Evolutionary conservation across 2,113 vertebrate species (phyloP), one percentile per base, ranked within the genome.

Genomic region (Procavia capensis): DNA sequence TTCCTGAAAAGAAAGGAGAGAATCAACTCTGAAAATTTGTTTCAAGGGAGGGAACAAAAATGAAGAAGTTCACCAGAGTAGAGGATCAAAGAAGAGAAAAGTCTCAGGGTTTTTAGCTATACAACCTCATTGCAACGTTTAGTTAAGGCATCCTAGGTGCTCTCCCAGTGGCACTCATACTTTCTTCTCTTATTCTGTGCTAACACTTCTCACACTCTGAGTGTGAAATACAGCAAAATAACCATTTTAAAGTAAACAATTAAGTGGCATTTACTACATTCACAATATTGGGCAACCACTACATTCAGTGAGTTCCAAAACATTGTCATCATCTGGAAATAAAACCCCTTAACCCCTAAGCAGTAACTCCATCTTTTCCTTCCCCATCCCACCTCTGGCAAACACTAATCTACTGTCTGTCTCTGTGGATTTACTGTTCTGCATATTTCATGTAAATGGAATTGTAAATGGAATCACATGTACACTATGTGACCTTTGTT

Each of bases 201-300:
- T 27, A 66, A 20, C 27, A n/a, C 17, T 68, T 43, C n/a, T 85
- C 39, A 45, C 78, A 87, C 63, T 59, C 39, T 54, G 88, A 47
- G 72, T 45, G 81, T 89, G 29, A 92, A 93, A 43, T 85, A 68
- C 78, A 70, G 27, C 31, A 34, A 84, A 79, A 72, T 82, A 66
- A 36, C 43, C 66, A 22, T 83, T 93, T 80, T 57, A 86, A 93
- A 79, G 74, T 66, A 36, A 84, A 76, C 29, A 66, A 45, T 94
- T 89, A 45, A 84, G 27, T 74, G 41, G 34, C 16, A 14, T 47
- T 89, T 64, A 66, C 5, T 79, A 45, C 16, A 22, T 24, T 90
- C 64, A 72, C 54, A 63, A 11, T 63, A 47, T 80, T 72, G 24
- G 80, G 54, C 6, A 72, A 64, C n/a, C 57, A 63, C 76, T 27